Base-by-base conservation (phyloP, 2,797 vertebrate genomes). In the Epinephelus awoara region DNA sequence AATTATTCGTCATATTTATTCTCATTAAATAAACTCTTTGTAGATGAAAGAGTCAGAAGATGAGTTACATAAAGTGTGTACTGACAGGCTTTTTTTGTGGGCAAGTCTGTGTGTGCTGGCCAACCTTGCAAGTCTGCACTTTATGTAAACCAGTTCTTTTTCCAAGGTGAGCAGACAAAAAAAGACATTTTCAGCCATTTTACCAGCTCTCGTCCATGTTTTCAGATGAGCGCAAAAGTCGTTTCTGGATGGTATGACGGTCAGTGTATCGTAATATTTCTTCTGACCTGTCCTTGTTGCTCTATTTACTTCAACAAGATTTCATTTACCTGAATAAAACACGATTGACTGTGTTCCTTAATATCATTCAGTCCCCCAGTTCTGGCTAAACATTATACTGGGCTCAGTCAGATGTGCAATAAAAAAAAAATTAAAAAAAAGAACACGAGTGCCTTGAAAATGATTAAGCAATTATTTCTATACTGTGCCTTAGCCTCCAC, bases 401-500 rank as follows among this genome's bases (percentile, higher is more conserved):
- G 34, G 5, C 56, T 58, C 58, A 18, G 21, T 62, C 46, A 56
- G 42, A 69, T 29, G 44, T 68, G 40, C 19, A 47, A 46, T 65
- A n/a, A 15, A 57, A 67, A 34, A 23, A 38, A 72, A 8, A 27
- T n/a, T n/a, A 34, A 34, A 34, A 8, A 34, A 8, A 56, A 23
- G 3, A 57, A 38, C 5, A 59, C 6, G 46, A 42, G 19, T 38
- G 34, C 38, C 25, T 64, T 66, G 40, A 61, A 67, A 84, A 71
- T 62, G 0, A 67, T 72, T 46, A 75, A 72, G 63, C 40, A 49
- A 59, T 77, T 52, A 50, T 74, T 81, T 80, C 57, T 69, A 17
- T 56, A 40, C 57, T 49, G 59, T 74, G 29, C 70, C 55, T 69
- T 65, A 64, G 67, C 63, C 68, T 77, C 62, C 49, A 2, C 56